These are phyloP conservation scores for Phrynocephalus guinanensis DNA, from an alignment of 2,797 vertebrate genomes.

Conservation along the genomic window DNA sequence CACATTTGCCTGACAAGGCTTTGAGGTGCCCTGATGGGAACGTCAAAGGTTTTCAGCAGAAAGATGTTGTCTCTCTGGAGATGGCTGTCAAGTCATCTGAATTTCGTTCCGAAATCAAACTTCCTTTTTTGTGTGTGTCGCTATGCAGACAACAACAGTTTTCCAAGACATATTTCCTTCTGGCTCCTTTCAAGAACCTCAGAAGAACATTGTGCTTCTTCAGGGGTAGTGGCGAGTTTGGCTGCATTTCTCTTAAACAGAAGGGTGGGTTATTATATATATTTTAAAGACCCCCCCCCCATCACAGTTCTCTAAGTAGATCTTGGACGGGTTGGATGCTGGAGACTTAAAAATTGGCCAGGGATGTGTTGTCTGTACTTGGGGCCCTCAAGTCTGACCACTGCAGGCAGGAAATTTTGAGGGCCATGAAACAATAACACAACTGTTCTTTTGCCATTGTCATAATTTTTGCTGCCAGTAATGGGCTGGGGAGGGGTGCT, in stretches of 20 bases:
- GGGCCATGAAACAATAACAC: background rate
- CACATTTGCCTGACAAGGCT: constrained; percentile 69
- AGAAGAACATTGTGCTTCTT: rapidly evolving
- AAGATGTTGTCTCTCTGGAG: constrained; percentile 71
- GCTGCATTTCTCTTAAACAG: background rate
- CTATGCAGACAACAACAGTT: constrained; percentile 53
- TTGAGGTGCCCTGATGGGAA: constrained; percentile 74
- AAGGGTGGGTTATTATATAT: background rate
- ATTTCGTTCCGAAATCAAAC: constrained; percentile 62
- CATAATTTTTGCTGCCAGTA: background rate
- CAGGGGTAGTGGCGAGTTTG: rapidly evolving
- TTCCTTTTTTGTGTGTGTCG: constrained; percentile 12
- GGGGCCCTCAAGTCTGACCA: background rate
- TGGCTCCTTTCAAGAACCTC: rapidly evolving
- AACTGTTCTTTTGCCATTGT: no score
- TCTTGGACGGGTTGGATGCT: background rate
- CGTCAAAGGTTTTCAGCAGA: constrained; percentile 66
- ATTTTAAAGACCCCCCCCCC: background rate
- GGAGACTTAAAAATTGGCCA: no score
- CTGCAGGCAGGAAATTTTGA: background rate
- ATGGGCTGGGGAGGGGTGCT: no score
- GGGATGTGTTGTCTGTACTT: background rate
- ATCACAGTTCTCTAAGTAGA: background rate
- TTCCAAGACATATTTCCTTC: background rate
- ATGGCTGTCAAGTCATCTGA: constrained; percentile 73